phyloP scores from a whole-genome alignment of 2,888 invertebrate genomes.

The Electrophaes corylata region DNA sequence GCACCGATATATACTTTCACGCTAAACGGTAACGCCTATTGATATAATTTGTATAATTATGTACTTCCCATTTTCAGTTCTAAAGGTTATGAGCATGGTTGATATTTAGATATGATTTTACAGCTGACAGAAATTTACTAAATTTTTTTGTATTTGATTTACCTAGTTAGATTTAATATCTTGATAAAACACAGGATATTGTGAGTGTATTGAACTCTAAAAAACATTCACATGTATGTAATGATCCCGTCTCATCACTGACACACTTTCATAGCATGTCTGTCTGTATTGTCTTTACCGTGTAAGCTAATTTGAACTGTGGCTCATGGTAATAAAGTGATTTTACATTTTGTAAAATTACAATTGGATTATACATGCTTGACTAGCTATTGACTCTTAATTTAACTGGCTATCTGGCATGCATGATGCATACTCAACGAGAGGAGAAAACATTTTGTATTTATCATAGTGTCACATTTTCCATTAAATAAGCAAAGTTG shows the following conservation, averaged over 20 bases:
- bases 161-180: neutral
- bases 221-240: neutral
- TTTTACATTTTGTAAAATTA: no score
- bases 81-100: no score
- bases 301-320: slow-evolving; percentile 9
- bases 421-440: neutral
- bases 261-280: slow-evolving; percentile 14
- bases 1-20: slow-evolving; percentile 16
- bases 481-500: no score
- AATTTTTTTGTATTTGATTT: neutral
- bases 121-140: no score
- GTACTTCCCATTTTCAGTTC: no score
- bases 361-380: neutral
- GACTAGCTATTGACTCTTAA: neutral
- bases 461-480: neutral
- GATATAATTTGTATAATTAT: neutral
- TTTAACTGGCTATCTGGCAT: neutral
- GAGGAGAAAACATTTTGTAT: no score
- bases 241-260: slow-evolving; percentile 20
- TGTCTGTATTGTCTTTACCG: neutral
- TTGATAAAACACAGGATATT: neutral
- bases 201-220: slow-evolving; percentile 3
- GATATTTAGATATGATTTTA: no score
- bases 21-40: slow-evolving; percentile 15
- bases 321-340: neutral